Evolutionary conservation across 2,113 vertebrate genomes (phyloP).

Genomic region (Coturnix japonica): DNA sequence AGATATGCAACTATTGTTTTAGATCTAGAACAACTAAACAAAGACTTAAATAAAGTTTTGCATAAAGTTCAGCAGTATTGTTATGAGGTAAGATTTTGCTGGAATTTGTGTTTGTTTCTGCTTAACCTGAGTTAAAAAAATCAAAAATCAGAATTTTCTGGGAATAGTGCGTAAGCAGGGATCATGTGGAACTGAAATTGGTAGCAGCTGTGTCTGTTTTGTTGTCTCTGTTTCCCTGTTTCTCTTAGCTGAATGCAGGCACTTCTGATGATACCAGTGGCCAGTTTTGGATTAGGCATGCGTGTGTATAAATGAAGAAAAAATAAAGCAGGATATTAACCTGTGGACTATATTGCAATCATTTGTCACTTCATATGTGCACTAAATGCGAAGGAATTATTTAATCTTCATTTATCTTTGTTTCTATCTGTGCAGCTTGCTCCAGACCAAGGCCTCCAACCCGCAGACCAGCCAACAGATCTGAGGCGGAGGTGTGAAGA

Average conservation of each 20-base stretch:
- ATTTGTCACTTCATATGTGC: background rate
- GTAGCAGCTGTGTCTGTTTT: background rate
- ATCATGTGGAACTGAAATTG: background rate
- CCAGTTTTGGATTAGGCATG: background rate
- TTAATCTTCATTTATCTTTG: background rate
- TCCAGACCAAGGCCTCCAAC: slow-evolving; percentile 94
- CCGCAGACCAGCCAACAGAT: slow-evolving; percentile 91
- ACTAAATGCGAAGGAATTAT: background rate
- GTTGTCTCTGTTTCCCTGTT: background rate
- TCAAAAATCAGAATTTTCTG: background rate
- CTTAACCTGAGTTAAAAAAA: background rate
- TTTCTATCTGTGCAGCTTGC: slow-evolving; percentile 81
- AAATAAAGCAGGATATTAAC: background rate
- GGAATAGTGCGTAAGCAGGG: accelerated
- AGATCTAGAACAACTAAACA: slow-evolving; percentile 96
- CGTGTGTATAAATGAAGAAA: background rate
- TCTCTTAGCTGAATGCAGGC: background rate
- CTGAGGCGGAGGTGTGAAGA: slow-evolving; percentile 91
- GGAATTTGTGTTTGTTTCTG: background rate
- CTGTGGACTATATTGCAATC: background rate
- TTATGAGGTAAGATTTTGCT: slow-evolving; percentile 84
- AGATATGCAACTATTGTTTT: slow-evolving; percentile 95
- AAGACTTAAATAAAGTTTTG: slow-evolving; percentile 96
- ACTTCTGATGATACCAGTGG: background rate
- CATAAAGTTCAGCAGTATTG: slow-evolving; percentile 97